Conservation (phyloP, 1,140 invertebrate species). For the Scaptodrosophila lebanonensis region DNA sequence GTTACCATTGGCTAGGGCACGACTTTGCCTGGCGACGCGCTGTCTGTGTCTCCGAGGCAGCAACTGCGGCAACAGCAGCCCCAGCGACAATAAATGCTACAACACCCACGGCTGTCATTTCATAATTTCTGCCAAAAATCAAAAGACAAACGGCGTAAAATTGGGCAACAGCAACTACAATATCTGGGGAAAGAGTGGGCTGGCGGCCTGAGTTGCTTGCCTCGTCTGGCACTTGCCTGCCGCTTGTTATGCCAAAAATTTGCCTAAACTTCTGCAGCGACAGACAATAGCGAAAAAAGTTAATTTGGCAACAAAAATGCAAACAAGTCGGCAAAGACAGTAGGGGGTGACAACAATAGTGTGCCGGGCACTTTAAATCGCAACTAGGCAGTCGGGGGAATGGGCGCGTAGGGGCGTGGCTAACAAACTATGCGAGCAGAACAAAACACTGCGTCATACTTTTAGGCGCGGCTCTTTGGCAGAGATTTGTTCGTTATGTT, state of each 20-base stretch:
- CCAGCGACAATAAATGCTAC: conserved; percentile 42
- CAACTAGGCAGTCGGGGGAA: neutral
- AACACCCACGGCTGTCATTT: conserved; percentile 58
- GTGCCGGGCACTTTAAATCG: conserved; percentile 55
- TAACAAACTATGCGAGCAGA: conserved; percentile 44
- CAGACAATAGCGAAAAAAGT: conserved; percentile 69
- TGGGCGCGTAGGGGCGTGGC: neutral
- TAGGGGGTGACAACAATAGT: neutral
- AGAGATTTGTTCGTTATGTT: conserved; percentile 38
- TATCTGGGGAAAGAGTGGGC: neutral
- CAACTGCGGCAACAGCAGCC: too few relatives aligned
- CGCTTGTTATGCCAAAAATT: conserved; percentile 65
- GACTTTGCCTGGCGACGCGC: conserved; percentile 36
- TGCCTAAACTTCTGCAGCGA: conserved; percentile 54
- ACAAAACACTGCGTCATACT: conserved; percentile 61
- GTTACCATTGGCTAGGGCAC: conserved; percentile 27
- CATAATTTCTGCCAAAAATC: conserved; percentile 64
- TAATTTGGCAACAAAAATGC: conserved; percentile 71
- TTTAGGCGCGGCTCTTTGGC: conserved; percentile 43
- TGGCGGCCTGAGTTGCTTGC: too few relatives aligned
- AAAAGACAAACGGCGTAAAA: conserved; percentile 53
- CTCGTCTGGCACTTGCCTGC: neutral
- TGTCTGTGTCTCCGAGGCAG: too few relatives aligned
- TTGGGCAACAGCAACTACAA: conserved; percentile 17
- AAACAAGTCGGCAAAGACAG: conserved; percentile 54